Percentiles rank a stretch among this genome's conserved stretches.
phyloP scores from a whole-genome alignment of 2,888 invertebrate species.

The Lordiphosa fenestrarum region DNA sequence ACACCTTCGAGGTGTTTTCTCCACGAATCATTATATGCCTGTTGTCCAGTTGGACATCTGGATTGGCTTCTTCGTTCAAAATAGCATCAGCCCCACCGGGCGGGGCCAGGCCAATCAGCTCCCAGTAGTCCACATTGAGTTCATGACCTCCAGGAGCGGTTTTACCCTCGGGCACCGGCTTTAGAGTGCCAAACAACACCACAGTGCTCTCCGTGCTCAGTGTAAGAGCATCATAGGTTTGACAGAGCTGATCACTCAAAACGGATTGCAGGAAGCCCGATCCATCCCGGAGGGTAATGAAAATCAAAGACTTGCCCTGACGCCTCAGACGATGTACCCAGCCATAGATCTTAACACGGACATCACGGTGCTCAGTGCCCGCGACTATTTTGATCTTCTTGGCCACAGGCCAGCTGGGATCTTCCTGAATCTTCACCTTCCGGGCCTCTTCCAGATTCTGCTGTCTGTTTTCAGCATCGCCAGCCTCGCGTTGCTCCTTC shows the following conservation, averaged over 20 bases:
- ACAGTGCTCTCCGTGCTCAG: constrained; percentile 95
- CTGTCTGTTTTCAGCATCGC: constrained; percentile 89
- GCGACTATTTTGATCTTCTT: constrained; percentile 88
- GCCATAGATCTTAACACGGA: constrained; percentile 91
- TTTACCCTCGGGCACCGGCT: constrained; percentile 94
- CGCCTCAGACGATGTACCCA: constrained; percentile 98
- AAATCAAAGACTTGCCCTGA: constrained; percentile 96
- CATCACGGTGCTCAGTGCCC: constrained; percentile 83
- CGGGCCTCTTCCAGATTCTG: constrained; percentile 96
- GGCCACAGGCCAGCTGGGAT: constrained; percentile 88
- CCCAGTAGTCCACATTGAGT: constrained; percentile 96
- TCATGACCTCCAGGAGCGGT: constrained; percentile 91
- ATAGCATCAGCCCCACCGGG: constrained; percentile 99
- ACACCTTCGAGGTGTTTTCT: constrained; percentile 96
- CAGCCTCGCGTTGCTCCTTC: constrained; percentile 88
- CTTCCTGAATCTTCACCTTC: constrained; percentile 88
- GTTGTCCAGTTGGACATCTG: constrained; percentile 98
- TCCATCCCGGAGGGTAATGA: constrained; percentile 97
- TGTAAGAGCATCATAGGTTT: constrained; percentile 93
- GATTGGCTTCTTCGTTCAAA: constrained; percentile 97
- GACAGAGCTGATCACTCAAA: constrained; percentile 90
- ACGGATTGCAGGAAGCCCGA: constrained; percentile 97
- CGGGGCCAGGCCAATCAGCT: constrained; percentile 93
- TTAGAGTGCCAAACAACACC: constrained; percentile 89
- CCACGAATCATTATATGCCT: constrained; percentile 99